Conservation (phyloP, 2,888 invertebrate genomes). For the Lycophotia porphyrea region DNA sequence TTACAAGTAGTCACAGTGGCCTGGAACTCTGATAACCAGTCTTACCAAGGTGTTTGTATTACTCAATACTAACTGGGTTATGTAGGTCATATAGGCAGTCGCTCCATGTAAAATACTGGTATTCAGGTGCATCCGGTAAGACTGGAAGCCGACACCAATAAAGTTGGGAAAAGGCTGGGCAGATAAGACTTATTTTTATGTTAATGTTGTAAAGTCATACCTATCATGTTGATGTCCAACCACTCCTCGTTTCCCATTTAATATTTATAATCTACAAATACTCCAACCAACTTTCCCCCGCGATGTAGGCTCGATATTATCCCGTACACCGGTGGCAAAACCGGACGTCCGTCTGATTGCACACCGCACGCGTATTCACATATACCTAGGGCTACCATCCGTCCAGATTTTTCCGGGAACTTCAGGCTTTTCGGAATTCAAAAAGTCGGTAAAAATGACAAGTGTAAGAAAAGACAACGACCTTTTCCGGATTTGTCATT, state of each 20-base stretch:
- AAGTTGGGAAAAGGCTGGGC: too few relatives aligned
- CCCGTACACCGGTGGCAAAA: constrained; percentile 17
- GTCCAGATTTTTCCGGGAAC: not conserved
- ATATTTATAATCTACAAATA: constrained; percentile 24
- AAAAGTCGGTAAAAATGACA: too few relatives aligned
- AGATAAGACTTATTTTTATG: not conserved
- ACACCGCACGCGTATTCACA: constrained; percentile 34
- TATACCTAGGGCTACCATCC: not conserved
- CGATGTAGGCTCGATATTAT: constrained; percentile 21
- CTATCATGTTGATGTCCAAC: not conserved
- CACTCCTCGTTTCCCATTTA: not conserved
- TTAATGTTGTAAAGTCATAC: not conserved
- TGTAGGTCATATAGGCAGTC: too few relatives aligned
- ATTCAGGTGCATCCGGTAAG: too few relatives aligned
- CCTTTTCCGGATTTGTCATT: not conserved
- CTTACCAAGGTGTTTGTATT: too few relatives aligned
- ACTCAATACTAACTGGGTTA: too few relatives aligned
- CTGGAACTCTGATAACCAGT: too few relatives aligned
- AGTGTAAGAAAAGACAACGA: not conserved
- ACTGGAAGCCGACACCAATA: too few relatives aligned
- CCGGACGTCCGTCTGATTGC: constrained; percentile 64
- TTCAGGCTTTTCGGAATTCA: not conserved
- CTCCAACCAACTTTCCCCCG: constrained; percentile 9
- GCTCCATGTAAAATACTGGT: too few relatives aligned
- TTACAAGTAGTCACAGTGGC: too few relatives aligned